Conservation (phyloP, 2,113 vertebrate species). For the Larimichthys polyactis region DNA sequence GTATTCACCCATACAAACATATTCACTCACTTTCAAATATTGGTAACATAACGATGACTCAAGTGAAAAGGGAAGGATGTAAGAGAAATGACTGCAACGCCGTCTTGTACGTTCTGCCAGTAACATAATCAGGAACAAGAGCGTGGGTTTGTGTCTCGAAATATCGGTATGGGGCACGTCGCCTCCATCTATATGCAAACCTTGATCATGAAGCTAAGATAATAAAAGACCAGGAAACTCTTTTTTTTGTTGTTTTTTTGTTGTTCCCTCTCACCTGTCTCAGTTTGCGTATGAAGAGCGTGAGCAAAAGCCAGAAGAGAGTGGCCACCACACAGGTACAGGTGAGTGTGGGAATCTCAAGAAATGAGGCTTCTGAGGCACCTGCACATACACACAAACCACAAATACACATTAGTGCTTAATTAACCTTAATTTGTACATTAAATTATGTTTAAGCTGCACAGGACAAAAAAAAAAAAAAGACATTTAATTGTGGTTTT, state of each 20-base stretch:
- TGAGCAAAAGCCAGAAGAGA: constrained; percentile 94
- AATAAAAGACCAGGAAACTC: not conserved
- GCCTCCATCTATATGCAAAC: too few relatives aligned
- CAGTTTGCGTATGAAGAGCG: constrained; percentile 93
- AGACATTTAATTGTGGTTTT: not conserved
- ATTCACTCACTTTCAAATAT: too few relatives aligned
- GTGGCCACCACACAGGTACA: constrained; percentile 93
- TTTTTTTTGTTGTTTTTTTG: too few relatives aligned
- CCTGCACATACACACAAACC: constrained; percentile 75
- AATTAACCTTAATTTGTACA: not conserved
- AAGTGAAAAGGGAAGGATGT: too few relatives aligned
- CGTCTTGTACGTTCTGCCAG: too few relatives aligned
- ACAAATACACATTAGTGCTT: not conserved
- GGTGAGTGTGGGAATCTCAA: constrained; percentile 91
- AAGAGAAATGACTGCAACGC: too few relatives aligned
- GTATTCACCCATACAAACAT: too few relatives aligned
- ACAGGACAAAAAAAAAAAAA: not conserved
- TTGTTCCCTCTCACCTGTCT: constrained; percentile 80
- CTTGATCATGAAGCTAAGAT: too few relatives aligned
- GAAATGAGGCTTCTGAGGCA: constrained; percentile 85
- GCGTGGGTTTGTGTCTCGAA: too few relatives aligned
- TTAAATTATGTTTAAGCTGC: not conserved
- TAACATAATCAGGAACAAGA: too few relatives aligned
- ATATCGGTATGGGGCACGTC: too few relatives aligned
- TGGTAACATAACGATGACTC: too few relatives aligned